Evolutionary conservation across 2,888 invertebrate species (phyloP).

Genomic region (Physocephala rufipes): DNA sequence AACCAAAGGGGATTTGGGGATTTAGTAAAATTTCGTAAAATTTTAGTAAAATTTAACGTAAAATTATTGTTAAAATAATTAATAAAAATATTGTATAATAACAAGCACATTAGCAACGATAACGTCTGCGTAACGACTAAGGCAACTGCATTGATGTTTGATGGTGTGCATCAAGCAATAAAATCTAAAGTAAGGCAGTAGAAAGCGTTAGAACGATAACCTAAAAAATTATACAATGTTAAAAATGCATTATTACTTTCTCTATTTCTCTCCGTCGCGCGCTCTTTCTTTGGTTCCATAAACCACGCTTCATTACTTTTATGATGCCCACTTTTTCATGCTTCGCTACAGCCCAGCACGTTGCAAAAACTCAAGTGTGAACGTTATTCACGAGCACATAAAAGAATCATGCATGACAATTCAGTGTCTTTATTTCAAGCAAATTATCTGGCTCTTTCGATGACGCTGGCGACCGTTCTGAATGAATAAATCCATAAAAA

Average conservation of each 20-base stretch:
- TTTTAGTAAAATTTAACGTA: neutral
- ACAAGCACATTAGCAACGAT: conserved; percentile 18
- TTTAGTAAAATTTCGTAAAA: neutral
- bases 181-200: too few relatives aligned
- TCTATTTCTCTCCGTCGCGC: neutral
- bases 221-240: neutral
- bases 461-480: conserved; percentile 19
- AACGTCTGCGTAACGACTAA: conserved; percentile 33
- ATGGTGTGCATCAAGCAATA: conserved; percentile 18
- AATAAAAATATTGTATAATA: conserved; percentile 31
- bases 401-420: conserved; percentile 34
- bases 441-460: conserved; percentile 20
- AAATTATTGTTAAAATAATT: neutral
- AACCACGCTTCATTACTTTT: conserved; percentile 34
- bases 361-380: neutral
- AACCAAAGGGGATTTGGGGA: too few relatives aligned
- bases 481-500: too few relatives aligned
- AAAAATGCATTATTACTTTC: conserved; percentile 2
- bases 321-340: conserved; percentile 25
- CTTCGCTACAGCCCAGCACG: conserved; percentile 37
- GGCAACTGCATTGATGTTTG: too few relatives aligned
- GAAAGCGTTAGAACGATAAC: conserved; percentile 14
- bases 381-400: neutral
- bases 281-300: conserved; percentile 11
- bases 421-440: conserved; percentile 41